Conservation (phyloP, 2,113 vertebrate genomes). For the Picathartes gymnocephalus region DNA sequence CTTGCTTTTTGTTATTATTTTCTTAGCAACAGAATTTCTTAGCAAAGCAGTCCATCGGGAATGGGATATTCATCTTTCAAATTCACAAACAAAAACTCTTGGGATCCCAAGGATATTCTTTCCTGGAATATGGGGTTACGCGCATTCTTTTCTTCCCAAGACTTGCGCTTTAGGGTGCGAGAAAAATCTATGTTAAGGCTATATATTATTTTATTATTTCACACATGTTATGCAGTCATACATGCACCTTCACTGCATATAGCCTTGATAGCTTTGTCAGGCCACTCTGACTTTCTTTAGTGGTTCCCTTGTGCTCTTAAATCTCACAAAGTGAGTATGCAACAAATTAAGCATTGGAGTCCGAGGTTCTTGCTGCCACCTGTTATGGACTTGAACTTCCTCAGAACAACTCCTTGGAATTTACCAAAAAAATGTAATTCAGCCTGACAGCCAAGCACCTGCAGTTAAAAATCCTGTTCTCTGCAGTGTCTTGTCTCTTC, state of each 20-base stretch:
- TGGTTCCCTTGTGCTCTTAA: neutral
- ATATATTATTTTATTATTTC: neutral
- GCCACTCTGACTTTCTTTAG: neutral
- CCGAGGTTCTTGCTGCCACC: neutral
- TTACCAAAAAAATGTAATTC: neutral
- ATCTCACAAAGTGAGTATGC: neutral
- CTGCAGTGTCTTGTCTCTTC: neutral
- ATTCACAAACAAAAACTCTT: neutral
- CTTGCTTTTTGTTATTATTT: neutral
- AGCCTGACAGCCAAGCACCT: neutral
- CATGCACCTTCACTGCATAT: neutral
- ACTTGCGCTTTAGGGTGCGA: neutral
- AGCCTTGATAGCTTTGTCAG: neutral
- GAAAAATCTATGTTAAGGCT: neutral
- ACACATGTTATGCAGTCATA: neutral
- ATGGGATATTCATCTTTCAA: neutral
- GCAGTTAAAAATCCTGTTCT: neutral
- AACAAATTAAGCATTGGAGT: neutral
- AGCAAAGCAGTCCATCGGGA: neutral
- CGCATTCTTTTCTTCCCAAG: neutral
- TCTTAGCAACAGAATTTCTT: neutral
- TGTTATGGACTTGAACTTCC: neutral
- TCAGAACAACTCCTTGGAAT: neutral
- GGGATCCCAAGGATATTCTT: neutral
- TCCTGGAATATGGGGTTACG: neutral